phyloP scores from a whole-genome alignment of 2,888 invertebrate genomes.

The Exocentrus adspersus region DNA sequence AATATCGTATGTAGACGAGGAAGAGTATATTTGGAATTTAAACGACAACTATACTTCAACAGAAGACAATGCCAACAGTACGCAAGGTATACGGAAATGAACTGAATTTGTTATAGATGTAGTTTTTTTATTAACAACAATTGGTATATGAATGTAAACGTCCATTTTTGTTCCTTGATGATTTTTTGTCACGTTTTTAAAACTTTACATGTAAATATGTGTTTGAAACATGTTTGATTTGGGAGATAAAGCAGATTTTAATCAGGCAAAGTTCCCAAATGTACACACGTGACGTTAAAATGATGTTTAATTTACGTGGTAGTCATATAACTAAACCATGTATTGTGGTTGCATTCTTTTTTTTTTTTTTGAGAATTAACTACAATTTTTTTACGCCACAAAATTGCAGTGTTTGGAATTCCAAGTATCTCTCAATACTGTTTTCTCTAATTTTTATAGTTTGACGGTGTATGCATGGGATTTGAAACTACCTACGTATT shows the following conservation, averaged over 20 bases:
- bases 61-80: slow-evolving; percentile 8
- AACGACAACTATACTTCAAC: slow-evolving; percentile 12
- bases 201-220: not conserved
- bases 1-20: slow-evolving; percentile 25
- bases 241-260: too few species aligned
- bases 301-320: too few species aligned
- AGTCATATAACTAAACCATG: too few species aligned
- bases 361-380: too few species aligned
- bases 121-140: slow-evolving; percentile 22
- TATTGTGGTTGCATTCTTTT: too few species aligned
- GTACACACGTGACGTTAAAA: too few species aligned
- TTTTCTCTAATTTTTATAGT: not conserved
- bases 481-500: too few species aligned
- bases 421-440: too few species aligned
- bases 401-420: too few species aligned
- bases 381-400: too few species aligned
- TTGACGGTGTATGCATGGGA: too few species aligned
- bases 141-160: slow-evolving; percentile 8
- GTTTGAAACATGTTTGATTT: not conserved
- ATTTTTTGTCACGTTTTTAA: not conserved
- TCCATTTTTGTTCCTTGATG: not conserved
- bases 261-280: too few species aligned
- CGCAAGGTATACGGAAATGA: slow-evolving; percentile 19
- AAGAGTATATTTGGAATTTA: slow-evolving; percentile 26
- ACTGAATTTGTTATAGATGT: slow-evolving; percentile 18